These are phyloP conservation scores for Choloepus didactylus DNA, from an alignment of 2,797 vertebrate species.

Conservation along the genomic window DNA sequence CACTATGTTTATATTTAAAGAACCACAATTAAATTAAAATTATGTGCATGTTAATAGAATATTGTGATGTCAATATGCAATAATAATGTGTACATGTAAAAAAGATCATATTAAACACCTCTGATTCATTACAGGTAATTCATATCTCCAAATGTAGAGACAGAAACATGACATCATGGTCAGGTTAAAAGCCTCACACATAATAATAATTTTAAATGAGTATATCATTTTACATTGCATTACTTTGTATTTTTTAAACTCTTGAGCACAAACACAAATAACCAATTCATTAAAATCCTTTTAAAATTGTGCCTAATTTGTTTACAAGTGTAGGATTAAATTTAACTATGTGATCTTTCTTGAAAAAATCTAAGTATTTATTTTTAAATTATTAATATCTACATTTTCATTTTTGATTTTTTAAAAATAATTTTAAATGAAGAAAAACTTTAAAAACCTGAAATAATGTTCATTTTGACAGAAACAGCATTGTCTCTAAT, in stretches of 20 bases:
- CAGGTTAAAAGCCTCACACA: background rate
- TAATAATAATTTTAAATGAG: background rate
- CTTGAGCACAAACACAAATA: background rate
- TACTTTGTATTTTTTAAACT: background rate
- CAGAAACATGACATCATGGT: background rate
- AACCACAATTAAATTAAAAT: background rate
- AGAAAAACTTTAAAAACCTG: background rate
- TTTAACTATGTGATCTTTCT: background rate
- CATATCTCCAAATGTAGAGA: background rate
- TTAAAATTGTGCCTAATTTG: background rate
- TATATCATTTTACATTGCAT: background rate
- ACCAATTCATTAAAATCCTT: background rate
- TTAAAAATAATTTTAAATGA: background rate
- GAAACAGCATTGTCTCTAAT: background rate
- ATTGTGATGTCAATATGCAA: background rate
- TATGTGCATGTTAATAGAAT: background rate
- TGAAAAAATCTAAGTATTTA: background rate
- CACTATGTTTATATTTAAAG: background rate
- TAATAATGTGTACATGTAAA: background rate
- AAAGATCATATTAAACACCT: background rate
- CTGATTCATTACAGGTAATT: background rate
- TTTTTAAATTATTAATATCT: background rate
- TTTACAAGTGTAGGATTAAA: background rate
- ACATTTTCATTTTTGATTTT: slow-evolving; percentile 24
- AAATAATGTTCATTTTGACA: slow-evolving; percentile 41